These are phyloP conservation scores for Dryoscopus gambensis DNA, from an alignment of 2,113 vertebrate species.

Conservation along the genomic window DNA sequence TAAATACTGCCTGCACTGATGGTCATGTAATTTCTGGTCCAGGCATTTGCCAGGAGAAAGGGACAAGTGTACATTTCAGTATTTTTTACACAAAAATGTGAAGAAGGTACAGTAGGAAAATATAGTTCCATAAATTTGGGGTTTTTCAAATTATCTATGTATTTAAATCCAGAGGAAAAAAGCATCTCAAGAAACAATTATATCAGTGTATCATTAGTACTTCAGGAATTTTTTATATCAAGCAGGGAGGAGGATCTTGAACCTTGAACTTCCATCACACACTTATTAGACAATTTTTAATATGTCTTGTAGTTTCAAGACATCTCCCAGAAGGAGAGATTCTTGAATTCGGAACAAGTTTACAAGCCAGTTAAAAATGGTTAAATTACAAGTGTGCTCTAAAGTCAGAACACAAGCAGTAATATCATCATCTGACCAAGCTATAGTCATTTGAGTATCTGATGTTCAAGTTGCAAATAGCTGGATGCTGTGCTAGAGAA, in stretches of 20 bases:
- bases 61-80: neutral
- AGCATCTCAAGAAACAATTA: neutral
- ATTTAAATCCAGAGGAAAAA: neutral
- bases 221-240: neutral
- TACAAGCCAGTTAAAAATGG: neutral
- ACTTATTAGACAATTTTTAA: neutral
- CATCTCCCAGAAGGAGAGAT: neutral
- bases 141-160: neutral
- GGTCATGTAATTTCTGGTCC: neutral
- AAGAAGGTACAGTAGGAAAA: neutral
- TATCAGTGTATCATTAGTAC: neutral
- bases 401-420: neutral
- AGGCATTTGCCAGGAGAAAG: neutral
- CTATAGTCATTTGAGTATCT: neutral
- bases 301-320: neutral
- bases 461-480: constrained; percentile 10
- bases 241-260: neutral
- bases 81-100: neutral
- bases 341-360: neutral
- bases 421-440: constrained; percentile 1
- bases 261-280: neutral
- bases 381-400: neutral
- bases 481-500: constrained; percentile 23
- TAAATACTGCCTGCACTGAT: neutral
- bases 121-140: neutral